Base-by-base conservation (phyloP, 2,113 vertebrate species). In the Haemorhous mexicanus region DNA sequence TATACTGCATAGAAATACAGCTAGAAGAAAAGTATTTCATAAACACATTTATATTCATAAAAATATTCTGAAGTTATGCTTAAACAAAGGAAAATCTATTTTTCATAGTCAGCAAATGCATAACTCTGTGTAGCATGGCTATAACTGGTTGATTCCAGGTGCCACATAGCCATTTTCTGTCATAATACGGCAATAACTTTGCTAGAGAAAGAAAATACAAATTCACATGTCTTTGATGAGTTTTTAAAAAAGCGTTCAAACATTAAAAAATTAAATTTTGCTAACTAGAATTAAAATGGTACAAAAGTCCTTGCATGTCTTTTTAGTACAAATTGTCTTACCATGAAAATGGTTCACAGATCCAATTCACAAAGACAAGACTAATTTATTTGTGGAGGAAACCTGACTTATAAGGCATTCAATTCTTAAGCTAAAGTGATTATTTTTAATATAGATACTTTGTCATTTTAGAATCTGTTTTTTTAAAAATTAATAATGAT, bases 11-110 rank as follows among this genome's bases (percentile, higher is more conserved):
- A 83, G 62, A 83, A 87, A 95, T 55, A 37, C 82, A 33, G 35
- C 43, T 69, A 68, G 32, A 91, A n/a, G 18, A 79, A 84, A 93
- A 82, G 21, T 44, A 87, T 58, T 93, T 87, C 13, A 90, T 87
- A 76, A 94, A 91, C 6, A 61, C 1, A 41, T 72, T 79, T 53
- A 43, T 61, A 16, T n/a, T 85, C 37, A 72, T 58, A 26, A 69
- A 72, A 70, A 63, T n/a, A 62, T 66, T 83, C 53, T 37, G 26
- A 69, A 69, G 4, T 37, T 87, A 52, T 73, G 64, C 30, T 75
- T 76, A 66, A 94, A 84, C 53, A 63, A 77, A 84, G 17, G 33
- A 70, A 89, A 94, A 89, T 23, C 32, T 30, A 47, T 19, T 4
- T 82, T 85, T 89, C 37, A 62, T 24, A 73, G 21, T 55, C 33